These are phyloP conservation scores for Mesoclemmys tuberculata DNA, from an alignment of 2,113 vertebrate genomes.

Conservation along the genomic window DNA sequence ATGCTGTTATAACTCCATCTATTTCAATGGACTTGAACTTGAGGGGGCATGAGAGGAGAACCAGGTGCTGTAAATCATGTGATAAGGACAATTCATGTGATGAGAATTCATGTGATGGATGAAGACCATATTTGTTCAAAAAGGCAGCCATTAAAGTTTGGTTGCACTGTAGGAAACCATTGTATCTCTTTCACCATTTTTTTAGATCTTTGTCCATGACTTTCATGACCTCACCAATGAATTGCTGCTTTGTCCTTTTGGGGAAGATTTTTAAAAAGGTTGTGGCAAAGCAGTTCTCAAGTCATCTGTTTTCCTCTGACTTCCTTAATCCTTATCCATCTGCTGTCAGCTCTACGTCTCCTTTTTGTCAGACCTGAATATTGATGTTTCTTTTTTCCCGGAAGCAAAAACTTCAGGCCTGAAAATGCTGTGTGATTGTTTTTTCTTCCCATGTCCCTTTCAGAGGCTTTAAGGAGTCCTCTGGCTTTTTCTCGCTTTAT, in stretches of 20 bases:
- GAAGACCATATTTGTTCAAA: neutral
- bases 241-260: neutral
- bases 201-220: neutral
- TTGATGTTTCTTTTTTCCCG: neutral
- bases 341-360: too few species aligned
- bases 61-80: neutral
- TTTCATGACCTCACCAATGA: neutral
- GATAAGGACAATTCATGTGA: neutral
- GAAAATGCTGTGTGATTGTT: neutral
- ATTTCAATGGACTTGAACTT: neutral
- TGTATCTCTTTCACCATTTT: neutral
- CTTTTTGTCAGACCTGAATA: neutral
- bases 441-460: neutral
- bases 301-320: neutral
- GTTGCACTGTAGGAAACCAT: neutral
- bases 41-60: neutral
- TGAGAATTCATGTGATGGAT: neutral
- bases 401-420: neutral
- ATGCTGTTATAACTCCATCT: neutral
- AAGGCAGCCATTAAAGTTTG: neutral
- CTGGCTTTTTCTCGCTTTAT: neutral
- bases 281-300: neutral
- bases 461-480: neutral
- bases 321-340: neutral
- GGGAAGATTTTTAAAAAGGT: neutral